Evolutionary conservation across 2,113 vertebrate species (phyloP).

Genomic region (Perca flavescens): DNA sequence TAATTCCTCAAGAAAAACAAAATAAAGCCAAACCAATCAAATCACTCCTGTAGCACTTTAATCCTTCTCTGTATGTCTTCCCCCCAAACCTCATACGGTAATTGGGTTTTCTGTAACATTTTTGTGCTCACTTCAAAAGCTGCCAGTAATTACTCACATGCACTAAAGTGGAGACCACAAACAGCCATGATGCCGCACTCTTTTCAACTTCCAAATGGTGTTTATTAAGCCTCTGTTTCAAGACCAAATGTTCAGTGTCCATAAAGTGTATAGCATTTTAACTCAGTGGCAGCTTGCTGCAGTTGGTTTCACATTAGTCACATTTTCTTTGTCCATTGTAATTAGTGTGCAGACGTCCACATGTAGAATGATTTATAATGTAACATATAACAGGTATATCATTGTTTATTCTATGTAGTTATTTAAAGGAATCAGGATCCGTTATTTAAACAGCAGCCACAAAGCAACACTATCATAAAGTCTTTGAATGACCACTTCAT

Average conservation of each 20-base stretch:
- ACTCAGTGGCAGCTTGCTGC: conserved; percentile 33
- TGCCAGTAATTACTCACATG: conserved; percentile 68
- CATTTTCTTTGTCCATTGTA: conserved; percentile 12
- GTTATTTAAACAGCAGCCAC: neutral
- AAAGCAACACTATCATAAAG: neutral
- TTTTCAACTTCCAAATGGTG: conserved; percentile 72
- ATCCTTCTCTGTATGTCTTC: conserved; percentile 13
- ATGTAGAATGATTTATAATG: neutral
- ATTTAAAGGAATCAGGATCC: conserved; percentile 6
- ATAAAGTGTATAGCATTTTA: conserved; percentile 45
- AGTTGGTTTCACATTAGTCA: conserved; percentile 21
- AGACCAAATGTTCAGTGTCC: conserved; percentile 51
- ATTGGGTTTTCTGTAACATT: conserved; percentile 60
- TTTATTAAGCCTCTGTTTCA: conserved; percentile 72
- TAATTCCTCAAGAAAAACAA: neutral
- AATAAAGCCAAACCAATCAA: neutral
- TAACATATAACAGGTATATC: neutral
- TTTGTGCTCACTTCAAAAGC: conserved; percentile 66
- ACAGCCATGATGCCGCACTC: conserved; percentile 50
- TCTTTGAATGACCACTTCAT: neutral
- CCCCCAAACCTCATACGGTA: conserved; percentile 1
- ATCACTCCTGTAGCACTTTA: neutral
- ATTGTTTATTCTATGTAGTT: neutral
- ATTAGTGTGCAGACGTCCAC: neutral
- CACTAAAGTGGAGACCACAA: conserved; percentile 71